phyloP scores from a whole-genome alignment of 1,140 invertebrate species.

The Rhagoletis zephyria region DNA sequence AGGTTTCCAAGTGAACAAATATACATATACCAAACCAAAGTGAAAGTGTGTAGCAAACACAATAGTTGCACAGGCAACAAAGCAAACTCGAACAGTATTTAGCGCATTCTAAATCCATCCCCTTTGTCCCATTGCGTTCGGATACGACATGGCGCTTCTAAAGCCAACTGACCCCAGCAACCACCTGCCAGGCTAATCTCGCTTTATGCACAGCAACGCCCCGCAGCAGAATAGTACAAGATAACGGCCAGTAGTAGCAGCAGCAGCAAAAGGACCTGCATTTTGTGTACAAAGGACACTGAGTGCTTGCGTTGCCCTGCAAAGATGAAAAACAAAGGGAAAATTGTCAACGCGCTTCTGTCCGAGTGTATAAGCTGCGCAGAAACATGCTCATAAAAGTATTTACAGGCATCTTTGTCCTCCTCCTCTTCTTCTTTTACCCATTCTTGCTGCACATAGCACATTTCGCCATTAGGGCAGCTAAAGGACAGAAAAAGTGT shows the following conservation, averaged over 20 bases:
- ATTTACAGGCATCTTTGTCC: not conserved
- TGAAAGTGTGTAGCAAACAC: not conserved
- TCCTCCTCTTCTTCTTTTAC: not conserved
- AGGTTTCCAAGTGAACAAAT: not conserved
- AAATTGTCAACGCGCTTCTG: constrained; percentile 2
- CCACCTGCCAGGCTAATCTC: constrained; percentile 30
- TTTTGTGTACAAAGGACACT: not conserved
- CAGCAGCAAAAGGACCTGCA: not conserved
- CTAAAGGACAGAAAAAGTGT: not conserved
- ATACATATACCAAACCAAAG: too few species aligned
- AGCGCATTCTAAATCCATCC: not conserved
- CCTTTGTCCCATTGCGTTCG: too few species aligned
- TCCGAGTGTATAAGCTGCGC: constrained; percentile 15
- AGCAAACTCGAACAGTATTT: not conserved
- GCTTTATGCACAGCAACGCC: not conserved
- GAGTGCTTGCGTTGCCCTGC: not conserved
- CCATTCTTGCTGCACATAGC: not conserved
- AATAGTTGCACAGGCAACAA: not conserved
- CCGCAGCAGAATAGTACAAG: not conserved
- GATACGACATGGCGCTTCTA: not conserved
- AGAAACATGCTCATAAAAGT: constrained; percentile 32
- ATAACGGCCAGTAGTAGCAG: not conserved
- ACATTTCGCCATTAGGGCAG: not conserved
- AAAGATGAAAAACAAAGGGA: not conserved
- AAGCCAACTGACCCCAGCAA: constrained; percentile 2